Evolutionary conservation across 2,888 invertebrate genomes (phyloP).

Genomic region (Leistus spinibarbis): DNA sequence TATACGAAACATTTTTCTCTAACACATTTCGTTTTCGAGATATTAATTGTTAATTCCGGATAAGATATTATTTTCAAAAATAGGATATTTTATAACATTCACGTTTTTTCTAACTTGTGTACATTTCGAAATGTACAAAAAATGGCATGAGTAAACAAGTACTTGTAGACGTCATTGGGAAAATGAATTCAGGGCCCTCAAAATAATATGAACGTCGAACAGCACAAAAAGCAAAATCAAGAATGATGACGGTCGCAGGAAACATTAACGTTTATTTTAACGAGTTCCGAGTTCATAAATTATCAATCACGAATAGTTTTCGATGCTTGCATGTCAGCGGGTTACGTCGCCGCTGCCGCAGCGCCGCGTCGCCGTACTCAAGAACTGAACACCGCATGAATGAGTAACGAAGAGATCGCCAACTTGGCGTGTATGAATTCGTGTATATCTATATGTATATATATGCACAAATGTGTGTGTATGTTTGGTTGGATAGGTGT

Average conservation of each 20-base stretch:
- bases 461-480: background rate
- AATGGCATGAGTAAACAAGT: too few relatives aligned
- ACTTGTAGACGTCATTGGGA: background rate
- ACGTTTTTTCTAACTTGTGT: too few relatives aligned
- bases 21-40: too few relatives aligned
- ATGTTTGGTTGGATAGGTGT: background rate
- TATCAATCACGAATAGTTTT: slow-evolving; percentile 13
- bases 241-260: background rate
- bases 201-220: background rate
- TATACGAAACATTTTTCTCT: too few relatives aligned
- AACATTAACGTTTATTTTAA: slow-evolving; percentile 8
- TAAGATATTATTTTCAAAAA: too few relatives aligned
- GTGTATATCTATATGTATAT: too few relatives aligned
- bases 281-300: slow-evolving; percentile 3
- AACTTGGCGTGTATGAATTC: too few relatives aligned
- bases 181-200: background rate
- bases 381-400: slow-evolving; percentile 9
- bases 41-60: too few relatives aligned
- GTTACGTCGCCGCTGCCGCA: background rate
- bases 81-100: too few relatives aligned
- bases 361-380: background rate
- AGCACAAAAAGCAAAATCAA: background rate
- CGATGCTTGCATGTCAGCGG: slow-evolving; percentile 7
- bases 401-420: slow-evolving; percentile 8
- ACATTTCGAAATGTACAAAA: too few relatives aligned